Conservation (phyloP, 2,113 vertebrate species). For the Sminthopsis crassicaudata region DNA sequence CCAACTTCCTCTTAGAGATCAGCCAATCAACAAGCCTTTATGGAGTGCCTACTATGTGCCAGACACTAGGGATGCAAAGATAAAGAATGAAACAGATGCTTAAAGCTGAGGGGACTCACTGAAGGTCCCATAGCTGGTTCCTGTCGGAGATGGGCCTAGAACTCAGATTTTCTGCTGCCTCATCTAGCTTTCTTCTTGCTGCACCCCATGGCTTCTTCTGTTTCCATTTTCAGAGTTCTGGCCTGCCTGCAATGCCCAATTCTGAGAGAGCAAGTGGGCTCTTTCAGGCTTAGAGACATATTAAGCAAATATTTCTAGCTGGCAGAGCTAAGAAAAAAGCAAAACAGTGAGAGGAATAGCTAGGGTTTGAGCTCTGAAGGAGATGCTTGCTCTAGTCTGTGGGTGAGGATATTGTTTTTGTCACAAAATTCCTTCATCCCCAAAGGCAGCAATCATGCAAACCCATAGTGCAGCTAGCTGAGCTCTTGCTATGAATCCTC, state of each 20-base stretch:
- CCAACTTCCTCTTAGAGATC: background rate
- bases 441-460: conserved; percentile 48
- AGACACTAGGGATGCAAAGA: background rate
- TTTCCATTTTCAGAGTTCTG: conserved; percentile 23
- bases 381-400: conserved; percentile 49
- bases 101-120: background rate
- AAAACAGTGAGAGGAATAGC: conserved; percentile 9
- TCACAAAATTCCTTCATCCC: conserved; percentile 44
- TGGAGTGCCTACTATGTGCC: background rate
- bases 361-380: conserved; percentile 32
- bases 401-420: conserved; percentile 47
- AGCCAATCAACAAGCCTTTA: background rate
- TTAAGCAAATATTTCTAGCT: conserved; percentile 39
- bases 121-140: background rate
- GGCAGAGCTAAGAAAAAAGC: conserved; percentile 27
- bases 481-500: conserved; percentile 27
- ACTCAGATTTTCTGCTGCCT: background rate
- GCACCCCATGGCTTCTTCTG: background rate
- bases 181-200: background rate
- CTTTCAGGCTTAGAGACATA: background rate
- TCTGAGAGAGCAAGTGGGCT: conserved; percentile 39
- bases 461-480: conserved; percentile 42
- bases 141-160: background rate
- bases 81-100: background rate
- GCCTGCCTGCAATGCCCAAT: conserved; percentile 18